Base-by-base conservation (phyloP, 2,113 vertebrate genomes). In the Emydura subglobosa region DNA sequence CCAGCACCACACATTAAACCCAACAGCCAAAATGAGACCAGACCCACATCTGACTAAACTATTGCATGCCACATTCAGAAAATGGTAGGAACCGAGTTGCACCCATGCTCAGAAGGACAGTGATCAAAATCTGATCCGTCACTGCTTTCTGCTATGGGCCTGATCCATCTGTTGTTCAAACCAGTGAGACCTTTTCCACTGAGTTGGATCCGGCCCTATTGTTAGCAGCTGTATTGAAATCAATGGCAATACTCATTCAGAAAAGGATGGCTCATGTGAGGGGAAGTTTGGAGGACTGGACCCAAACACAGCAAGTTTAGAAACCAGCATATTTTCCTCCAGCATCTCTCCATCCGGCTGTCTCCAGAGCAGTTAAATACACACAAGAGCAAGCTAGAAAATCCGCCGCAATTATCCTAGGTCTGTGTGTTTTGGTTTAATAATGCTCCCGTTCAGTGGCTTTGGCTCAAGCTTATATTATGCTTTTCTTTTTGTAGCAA, bases 81-180 rank as follows among this genome's bases (percentile, higher is more conserved):
- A 65, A 7, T 34, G 31, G 14, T 34, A 34, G 61, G 61, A 29
- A 65, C 29, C 16, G 31, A 65, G 31, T 31, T 34, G 61, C 31
- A 9, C 31, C 61, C 31, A 13, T 34, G 16, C 24, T 4, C 4
- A 78, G 19, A 34, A 29, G 74, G 34, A 16, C 0, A 1, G 16
- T 21, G 80, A 74, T 68, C 57, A 54, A 81, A 42, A n/a, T 19
- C 42, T 83, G 11, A 74, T 50, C 68, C 14, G 19, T 39, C 74
- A 87, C 34, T 74, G 1, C 0, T 54, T 47, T 55, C 34, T 1
- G 1, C 68, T 54, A 19, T 0, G 1, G 9, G 31, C 4, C 25
- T n/a, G 12, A 13, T 22, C 10, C 86, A 53, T 59, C 39, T 57
- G 76, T 53, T 51, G 14, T 55, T 51, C 61, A 29, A 6, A 2